A percentile compares a stretch with the other conserved stretches of the same genome.
These are phyloP conservation scores for Taenioides sp. DNA, from an alignment of 2,797 vertebrate genomes.

Conservation along the genomic window DNA sequence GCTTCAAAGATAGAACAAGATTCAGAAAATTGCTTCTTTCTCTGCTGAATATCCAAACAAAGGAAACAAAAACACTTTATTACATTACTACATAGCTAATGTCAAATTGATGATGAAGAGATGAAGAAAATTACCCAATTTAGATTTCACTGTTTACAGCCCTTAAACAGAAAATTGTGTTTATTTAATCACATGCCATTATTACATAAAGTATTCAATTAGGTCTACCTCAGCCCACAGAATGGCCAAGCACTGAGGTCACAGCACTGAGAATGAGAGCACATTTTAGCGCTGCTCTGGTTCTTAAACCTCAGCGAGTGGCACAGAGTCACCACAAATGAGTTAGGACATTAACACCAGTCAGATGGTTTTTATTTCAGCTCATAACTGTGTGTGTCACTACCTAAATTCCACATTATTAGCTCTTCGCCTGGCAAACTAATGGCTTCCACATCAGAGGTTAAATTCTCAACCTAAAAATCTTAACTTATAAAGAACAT, in stretches of 20 bases:
- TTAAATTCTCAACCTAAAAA: slow-evolving; percentile 65
- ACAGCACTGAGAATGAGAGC: slow-evolving; percentile 34
- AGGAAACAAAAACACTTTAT: slow-evolving; percentile 39
- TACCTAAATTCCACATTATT: slow-evolving; percentile 65
- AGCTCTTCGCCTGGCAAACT: slow-evolving; percentile 64
- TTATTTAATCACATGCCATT: slow-evolving; percentile 67
- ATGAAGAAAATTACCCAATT: slow-evolving; percentile 58
- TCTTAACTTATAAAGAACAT: slow-evolving; percentile 68
- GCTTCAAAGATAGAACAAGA: background rate
- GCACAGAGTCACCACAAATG: slow-evolving; percentile 48
- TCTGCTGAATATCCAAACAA: slow-evolving; percentile 40
- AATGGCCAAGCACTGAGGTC: slow-evolving; percentile 35
- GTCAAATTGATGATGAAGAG: slow-evolving; percentile 59
- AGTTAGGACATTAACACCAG: slow-evolving; percentile 69
- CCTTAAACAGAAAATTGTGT: slow-evolving; percentile 66
- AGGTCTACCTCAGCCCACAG: slow-evolving; percentile 35
- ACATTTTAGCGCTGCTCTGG: slow-evolving; percentile 46
- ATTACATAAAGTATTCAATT: slow-evolving; percentile 59
- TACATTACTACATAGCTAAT: slow-evolving; percentile 56
- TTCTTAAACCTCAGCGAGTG: slow-evolving; percentile 49
- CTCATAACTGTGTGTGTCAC: slow-evolving; percentile 54
- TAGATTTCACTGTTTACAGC: slow-evolving; percentile 67
- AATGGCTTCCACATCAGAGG: slow-evolving; percentile 71
- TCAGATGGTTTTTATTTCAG: slow-evolving; percentile 73
- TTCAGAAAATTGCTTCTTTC: too few species aligned